Evolutionary conservation across 30 jellyfish, hydroid and myxozoan genomes (phyloP).

Genomic region (Turritopsis dohrnii): DNA sequence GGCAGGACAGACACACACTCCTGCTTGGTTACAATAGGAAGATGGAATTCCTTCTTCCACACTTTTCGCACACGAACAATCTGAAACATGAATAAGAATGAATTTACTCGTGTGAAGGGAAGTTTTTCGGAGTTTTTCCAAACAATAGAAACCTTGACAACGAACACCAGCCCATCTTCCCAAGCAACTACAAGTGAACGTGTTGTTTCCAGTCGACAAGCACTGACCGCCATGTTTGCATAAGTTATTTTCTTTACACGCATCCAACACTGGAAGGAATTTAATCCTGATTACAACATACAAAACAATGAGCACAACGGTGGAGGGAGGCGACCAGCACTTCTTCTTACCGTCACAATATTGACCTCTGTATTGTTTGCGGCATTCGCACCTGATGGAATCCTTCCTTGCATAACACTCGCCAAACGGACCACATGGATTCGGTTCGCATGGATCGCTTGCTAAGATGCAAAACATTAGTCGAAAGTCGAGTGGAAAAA

Average conservation of each 20-base stretch:
- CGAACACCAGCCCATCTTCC: constrained; percentile 53
- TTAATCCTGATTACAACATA: background rate
- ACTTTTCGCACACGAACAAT: constrained; percentile 63
- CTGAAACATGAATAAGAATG: constrained; percentile 8
- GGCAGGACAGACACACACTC: constrained; percentile 88
- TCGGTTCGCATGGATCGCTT: constrained; percentile 78
- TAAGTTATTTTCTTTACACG: background rate
- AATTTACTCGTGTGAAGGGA: too few relatives aligned
- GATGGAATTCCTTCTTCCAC: constrained; percentile 46
- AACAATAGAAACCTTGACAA: constrained; percentile 32
- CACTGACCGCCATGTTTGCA: constrained; percentile 24
- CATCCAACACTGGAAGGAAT: background rate
- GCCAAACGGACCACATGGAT: constrained; percentile 64
- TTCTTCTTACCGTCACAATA: constrained; percentile 18
- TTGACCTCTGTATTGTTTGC: constrained; percentile 39
- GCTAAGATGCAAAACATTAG: constrained; percentile 1
- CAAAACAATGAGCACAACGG: background rate
- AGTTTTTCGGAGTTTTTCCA: too few relatives aligned
- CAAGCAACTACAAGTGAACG: constrained; percentile 26
- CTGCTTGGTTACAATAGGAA: constrained; percentile 52
- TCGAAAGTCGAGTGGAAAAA: too few relatives aligned
- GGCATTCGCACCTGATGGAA: constrained; percentile 58
- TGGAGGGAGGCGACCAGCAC: background rate
- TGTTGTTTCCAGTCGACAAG: constrained; percentile 25
- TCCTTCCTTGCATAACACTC: constrained; percentile 3